Conservation (phyloP, 37 sponge, comb jelly and placozoan species). For the Theonella swinhoei region DNA sequence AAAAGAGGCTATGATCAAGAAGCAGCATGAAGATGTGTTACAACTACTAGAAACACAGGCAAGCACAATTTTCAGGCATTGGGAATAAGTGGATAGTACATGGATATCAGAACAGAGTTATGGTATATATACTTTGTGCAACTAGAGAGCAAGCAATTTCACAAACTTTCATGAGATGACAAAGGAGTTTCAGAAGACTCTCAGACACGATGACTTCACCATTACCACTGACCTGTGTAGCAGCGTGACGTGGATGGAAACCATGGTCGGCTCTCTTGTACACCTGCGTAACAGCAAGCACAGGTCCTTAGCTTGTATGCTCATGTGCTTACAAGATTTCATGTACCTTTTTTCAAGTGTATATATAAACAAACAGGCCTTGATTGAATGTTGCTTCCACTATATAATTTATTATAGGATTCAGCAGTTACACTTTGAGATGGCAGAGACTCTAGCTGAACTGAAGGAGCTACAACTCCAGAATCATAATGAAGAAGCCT, state of each 20-base stretch:
- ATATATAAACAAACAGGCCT: no score
- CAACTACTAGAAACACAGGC: slow-evolving; percentile 75
- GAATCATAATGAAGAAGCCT: background rate
- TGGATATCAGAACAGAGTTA: no score
- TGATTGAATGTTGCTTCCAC: no score
- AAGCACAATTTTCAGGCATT: background rate
- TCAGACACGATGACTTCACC: slow-evolving; percentile 79
- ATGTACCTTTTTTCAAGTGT: no score
- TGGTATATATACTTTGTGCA: background rate
- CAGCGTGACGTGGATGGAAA: slow-evolving; percentile 71
- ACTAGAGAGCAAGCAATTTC: slow-evolving; percentile 63
- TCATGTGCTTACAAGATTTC: no score
- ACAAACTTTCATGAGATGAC: slow-evolving; percentile 77
- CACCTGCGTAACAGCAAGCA: slow-evolving; percentile 64
- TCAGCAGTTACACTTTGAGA: slow-evolving; percentile 66
- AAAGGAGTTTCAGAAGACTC: slow-evolving; percentile 75
- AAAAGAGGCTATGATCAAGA: slow-evolving; percentile 54
- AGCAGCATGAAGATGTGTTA: slow-evolving; percentile 74
- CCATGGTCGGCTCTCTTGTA: slow-evolving; percentile 59
- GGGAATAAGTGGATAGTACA: background rate
- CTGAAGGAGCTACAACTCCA: slow-evolving; percentile 36
- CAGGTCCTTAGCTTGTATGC: no score
- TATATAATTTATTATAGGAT: slow-evolving; percentile 23
- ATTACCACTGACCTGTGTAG: slow-evolving; percentile 71
- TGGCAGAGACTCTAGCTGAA: slow-evolving; percentile 50